A percentile compares a stretch with the other conserved stretches of the same genome.
phyloP scores from a whole-genome alignment of 1,140 invertebrate genomes.

The Callitettix versicolor region DNA sequence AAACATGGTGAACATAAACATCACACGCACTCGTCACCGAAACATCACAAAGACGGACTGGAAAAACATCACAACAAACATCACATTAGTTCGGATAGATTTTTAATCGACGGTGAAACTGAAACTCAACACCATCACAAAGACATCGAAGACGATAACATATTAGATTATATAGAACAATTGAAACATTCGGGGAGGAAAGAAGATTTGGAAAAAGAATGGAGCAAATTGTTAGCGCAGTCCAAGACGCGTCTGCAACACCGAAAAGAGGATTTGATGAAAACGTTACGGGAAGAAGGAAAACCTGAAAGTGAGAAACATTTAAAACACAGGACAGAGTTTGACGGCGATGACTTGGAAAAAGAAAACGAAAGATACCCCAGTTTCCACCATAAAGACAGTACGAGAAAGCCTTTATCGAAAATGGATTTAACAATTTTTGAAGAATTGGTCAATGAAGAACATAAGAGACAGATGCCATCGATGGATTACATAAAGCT shows the following conservation, averaged over 20 bases:
- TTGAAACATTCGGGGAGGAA: neutral
- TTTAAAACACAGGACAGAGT: conserved; percentile 1
- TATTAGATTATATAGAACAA: no score
- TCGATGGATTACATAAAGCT: no score
- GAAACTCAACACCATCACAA: neutral
- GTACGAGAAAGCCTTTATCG: conserved; percentile 8
- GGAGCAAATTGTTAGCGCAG: conserved; percentile 17
- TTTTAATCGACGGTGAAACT: conserved; percentile 4
- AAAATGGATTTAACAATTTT: conserved; percentile 8
- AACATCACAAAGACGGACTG: neutral
- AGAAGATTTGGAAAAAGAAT: conserved; percentile 13
- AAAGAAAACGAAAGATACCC: neutral
- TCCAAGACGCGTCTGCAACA: conserved; percentile 19
- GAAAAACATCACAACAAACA: conserved; percentile 10
- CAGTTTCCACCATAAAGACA: conserved; percentile 9
- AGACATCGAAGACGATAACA: no score
- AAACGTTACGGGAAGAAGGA: conserved; percentile 15
- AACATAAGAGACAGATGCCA: conserved; percentile 5
- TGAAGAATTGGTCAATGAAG: conserved; percentile 7
- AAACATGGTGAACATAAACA: neutral
- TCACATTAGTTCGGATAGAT: neutral
- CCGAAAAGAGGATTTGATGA: conserved; percentile 20
- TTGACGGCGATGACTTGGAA: neutral
- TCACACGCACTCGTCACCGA: neutral
- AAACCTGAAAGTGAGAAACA: conserved; percentile 7